These are phyloP conservation scores for Uromys caudimaculatus DNA, from an alignment of 2,797 vertebrate species.

Conservation along the genomic window DNA sequence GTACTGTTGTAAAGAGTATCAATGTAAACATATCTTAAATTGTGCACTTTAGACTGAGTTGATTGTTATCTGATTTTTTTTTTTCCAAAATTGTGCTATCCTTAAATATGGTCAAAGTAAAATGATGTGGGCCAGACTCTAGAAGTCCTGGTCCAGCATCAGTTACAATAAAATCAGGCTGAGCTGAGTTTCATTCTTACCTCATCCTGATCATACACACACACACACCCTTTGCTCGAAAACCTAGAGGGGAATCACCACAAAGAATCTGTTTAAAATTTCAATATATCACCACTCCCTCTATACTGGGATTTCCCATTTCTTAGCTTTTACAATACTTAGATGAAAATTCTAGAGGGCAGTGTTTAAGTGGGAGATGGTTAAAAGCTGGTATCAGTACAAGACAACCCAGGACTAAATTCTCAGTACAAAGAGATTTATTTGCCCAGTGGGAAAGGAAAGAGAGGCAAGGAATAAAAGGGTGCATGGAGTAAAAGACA, in stretches of 20 bases:
- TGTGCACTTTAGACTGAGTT: neutral
- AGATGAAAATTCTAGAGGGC: neutral
- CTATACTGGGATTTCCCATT: neutral
- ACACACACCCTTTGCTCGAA: neutral
- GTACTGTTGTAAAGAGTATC: too few relatives aligned
- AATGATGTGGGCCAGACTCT: neutral
- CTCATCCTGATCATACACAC: neutral
- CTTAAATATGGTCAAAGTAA: neutral
- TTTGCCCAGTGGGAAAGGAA: neutral
- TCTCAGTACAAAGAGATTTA: neutral
- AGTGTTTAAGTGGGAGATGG: neutral
- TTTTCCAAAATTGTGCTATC: neutral
- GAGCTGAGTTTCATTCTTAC: neutral
- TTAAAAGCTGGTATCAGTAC: neutral
- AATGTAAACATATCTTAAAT: neutral
- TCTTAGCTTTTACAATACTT: conserved; percentile 9
- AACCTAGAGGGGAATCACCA: neutral
- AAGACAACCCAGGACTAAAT: neutral
- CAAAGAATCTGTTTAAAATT: neutral
- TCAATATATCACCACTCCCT: neutral
- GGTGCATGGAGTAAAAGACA: neutral
- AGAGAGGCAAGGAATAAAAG: too few relatives aligned
- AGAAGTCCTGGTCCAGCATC: neutral
- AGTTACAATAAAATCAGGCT: neutral
- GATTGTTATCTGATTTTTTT: neutral